phyloP scores from a whole-genome alignment of 2,113 vertebrate genomes.

The Mirounga angustirostris region DNA sequence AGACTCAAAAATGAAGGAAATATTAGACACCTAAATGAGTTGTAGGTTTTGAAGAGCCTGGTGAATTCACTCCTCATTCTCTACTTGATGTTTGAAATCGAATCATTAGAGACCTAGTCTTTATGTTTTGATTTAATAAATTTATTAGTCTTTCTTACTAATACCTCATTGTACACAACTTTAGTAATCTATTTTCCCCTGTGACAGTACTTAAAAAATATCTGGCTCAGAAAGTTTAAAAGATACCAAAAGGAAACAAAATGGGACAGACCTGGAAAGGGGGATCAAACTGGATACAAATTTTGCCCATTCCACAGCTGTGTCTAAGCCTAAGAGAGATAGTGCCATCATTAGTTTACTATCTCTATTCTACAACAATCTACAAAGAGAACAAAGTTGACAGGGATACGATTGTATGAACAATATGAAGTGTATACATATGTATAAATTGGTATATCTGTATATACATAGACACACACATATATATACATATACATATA shows the following conservation, averaged over 20 bases:
- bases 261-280: background rate
- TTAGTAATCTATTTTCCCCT: background rate
- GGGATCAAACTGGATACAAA: background rate
- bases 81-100: background rate
- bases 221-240: background rate
- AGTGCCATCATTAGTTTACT: background rate
- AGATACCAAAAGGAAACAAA: constrained; percentile 6
- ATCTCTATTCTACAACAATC: background rate
- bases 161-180: background rate
- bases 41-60: background rate
- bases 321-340: background rate
- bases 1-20: background rate
- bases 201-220: background rate
- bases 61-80: background rate
- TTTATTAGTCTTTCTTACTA: background rate
- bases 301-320: background rate
- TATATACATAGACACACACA: background rate
- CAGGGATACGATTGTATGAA: background rate
- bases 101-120: background rate
- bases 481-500: background rate
- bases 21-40: background rate
- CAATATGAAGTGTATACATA: background rate
- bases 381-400: background rate
- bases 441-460: background rate
- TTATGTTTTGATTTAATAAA: background rate